Conservation (phyloP, 1,140 invertebrate species). For the Diabrotica undecimpunctata region DNA sequence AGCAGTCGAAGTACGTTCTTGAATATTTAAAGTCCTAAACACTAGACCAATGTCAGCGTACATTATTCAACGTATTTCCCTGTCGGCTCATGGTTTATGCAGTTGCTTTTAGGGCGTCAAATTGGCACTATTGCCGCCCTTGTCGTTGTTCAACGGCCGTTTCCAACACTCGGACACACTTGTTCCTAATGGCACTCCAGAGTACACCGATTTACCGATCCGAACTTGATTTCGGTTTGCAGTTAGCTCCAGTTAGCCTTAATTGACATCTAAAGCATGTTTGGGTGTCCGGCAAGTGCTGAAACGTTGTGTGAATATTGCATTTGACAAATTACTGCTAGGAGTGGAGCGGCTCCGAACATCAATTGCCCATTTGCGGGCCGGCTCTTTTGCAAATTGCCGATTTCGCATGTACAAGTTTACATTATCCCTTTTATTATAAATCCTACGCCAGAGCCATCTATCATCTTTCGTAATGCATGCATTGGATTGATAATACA, state of each 20-base stretch:
- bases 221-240: neutral
- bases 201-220: neutral
- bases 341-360: neutral
- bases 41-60: slow-evolving; percentile 41
- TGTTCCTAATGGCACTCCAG: slow-evolving; percentile 12
- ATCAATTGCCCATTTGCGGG: neutral
- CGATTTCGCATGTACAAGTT: too few relatives aligned
- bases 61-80: slow-evolving; percentile 39
- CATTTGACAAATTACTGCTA: neutral
- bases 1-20: slow-evolving; percentile 35
- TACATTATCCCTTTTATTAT: too few relatives aligned
- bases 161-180: slow-evolving; percentile 12
- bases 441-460: too few relatives aligned
- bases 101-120: slow-evolving; percentile 44
- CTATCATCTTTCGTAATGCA: too few relatives aligned
- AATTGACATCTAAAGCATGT: slow-evolving; percentile 7
- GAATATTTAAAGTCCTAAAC: slow-evolving; percentile 43
- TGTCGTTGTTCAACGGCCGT: slow-evolving; percentile 11
- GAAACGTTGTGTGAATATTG: neutral
- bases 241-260: neutral
- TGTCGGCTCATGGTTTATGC: slow-evolving; percentile 43
- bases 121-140: slow-evolving; percentile 33
- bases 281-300: neutral
- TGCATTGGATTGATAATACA: too few relatives aligned
- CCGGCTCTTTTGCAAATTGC: too few relatives aligned